Evolutionary conservation across 2,888 invertebrate genomes (phyloP).

Genomic region (Omphaloscelis lunosa): DNA sequence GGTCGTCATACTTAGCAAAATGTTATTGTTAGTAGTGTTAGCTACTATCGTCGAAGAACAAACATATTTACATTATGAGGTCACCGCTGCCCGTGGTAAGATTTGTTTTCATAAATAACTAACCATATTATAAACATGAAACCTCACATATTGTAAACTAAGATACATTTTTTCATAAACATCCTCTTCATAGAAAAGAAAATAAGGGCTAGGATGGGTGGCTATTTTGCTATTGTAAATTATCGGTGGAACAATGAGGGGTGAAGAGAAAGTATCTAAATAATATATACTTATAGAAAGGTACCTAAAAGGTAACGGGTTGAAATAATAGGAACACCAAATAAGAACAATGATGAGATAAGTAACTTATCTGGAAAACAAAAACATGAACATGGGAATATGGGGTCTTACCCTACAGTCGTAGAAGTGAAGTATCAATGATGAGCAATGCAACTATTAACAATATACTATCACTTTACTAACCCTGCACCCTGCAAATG

Average conservation of each 20-base stretch:
- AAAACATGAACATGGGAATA: not conserved
- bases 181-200: conserved; percentile 69
- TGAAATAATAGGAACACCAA: not conserved
- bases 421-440: not conserved
- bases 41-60: conserved; percentile 66
- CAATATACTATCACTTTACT: not conserved
- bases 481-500: not conserved
- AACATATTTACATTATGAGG: conserved; percentile 84
- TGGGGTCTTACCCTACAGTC: not conserved
- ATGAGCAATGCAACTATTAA: not conserved
- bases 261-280: conserved; percentile 35
- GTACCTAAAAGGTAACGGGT: conserved; percentile 16
- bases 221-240: conserved; percentile 64
- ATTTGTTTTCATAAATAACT: conserved; percentile 84
- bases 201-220: conserved; percentile 59
- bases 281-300: conserved; percentile 33
- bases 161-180: conserved; percentile 73
- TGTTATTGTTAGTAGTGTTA: conserved; percentile 68
- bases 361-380: not conserved
- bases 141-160: conserved; percentile 79
- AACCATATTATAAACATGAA: conserved; percentile 81
- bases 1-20: conserved; percentile 35
- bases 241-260: conserved; percentile 54
- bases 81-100: conserved; percentile 75
- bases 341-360: not conserved